Percentiles rank a stretch among this genome's conserved stretches.
Conservation (phyloP, 2,888 invertebrate species). For the Cheilosia vernalis region DNA sequence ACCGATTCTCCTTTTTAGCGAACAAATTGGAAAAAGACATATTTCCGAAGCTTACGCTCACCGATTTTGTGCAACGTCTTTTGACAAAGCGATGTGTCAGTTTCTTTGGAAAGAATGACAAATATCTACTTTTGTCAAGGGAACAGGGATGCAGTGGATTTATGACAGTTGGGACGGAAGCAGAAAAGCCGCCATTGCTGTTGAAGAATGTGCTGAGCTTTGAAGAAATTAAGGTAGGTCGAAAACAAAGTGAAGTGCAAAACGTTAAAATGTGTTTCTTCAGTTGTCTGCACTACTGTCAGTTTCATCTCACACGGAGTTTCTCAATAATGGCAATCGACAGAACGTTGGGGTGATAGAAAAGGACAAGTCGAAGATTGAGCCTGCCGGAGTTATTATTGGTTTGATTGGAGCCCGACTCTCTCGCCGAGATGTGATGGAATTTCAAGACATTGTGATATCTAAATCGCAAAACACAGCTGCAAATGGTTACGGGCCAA, state of each 20-base stretch:
- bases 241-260: not conserved
- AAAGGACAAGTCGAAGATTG: slow-evolving; percentile 81
- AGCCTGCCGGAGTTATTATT: slow-evolving; percentile 84
- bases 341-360: slow-evolving; percentile 84
- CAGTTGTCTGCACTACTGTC: slow-evolving; percentile 84
- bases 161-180: slow-evolving; percentile 84
- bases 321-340: slow-evolving; percentile 85
- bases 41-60: slow-evolving; percentile 83
- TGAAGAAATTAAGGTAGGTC: slow-evolving; percentile 85
- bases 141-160: slow-evolving; percentile 84
- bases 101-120: slow-evolving; percentile 84
- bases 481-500: slow-evolving; percentile 84
- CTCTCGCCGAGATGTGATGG: slow-evolving; percentile 84
- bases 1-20: slow-evolving; percentile 74
- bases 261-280: not conserved
- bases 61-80: slow-evolving; percentile 84
- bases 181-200: slow-evolving; percentile 83
- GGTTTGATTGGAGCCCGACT: slow-evolving; percentile 84
- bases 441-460: slow-evolving; percentile 84
- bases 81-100: slow-evolving; percentile 84
- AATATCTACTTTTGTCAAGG: slow-evolving; percentile 83
- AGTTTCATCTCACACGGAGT: slow-evolving; percentile 85
- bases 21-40: slow-evolving; percentile 81
- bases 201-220: slow-evolving; percentile 85
- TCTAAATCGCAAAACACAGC: slow-evolving; percentile 84